These are phyloP conservation scores for Drosophila nr. medialis DNA, from an alignment of 2,888 invertebrate genomes.

Conservation along the genomic window DNA sequence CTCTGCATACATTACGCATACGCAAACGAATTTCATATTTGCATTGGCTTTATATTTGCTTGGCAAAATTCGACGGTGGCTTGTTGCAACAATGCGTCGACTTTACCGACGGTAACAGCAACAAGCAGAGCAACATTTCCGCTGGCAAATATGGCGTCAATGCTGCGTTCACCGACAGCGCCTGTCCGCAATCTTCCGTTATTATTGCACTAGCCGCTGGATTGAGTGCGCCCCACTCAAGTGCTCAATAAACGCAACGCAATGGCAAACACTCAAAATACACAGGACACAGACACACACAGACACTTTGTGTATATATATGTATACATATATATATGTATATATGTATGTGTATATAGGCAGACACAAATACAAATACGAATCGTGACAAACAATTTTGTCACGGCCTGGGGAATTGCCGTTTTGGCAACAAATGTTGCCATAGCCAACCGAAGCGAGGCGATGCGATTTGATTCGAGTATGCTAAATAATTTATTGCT, in stretches of 20 bases:
- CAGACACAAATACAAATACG: constrained; percentile 37
- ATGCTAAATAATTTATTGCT: constrained; percentile 59
- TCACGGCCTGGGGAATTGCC: constrained; percentile 42
- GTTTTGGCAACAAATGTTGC: constrained; percentile 38
- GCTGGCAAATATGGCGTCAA: constrained; percentile 66
- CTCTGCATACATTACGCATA: constrained; percentile 47
- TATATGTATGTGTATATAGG: background rate
- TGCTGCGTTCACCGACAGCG: constrained; percentile 18
- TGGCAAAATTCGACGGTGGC: constrained; percentile 40
- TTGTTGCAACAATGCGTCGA: constrained; percentile 45
- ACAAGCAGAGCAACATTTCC: constrained; percentile 48
- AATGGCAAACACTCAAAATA: constrained; percentile 39
- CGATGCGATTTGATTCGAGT: constrained; percentile 15
- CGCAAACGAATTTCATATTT: constrained; percentile 60
- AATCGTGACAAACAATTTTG: constrained; percentile 61
- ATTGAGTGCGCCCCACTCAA: constrained; percentile 66
- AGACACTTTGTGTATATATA: background rate
- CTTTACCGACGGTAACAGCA: constrained; percentile 23
- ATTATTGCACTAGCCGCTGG: constrained; percentile 54
- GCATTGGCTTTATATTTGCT: constrained; percentile 73
- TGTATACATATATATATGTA: too few species aligned
- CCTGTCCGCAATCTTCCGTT: constrained; percentile 37
- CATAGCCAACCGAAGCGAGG: constrained; percentile 9
- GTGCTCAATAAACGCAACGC: constrained; percentile 75
- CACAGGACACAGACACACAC: constrained; percentile 14